phyloP scores from a whole-genome alignment of 1,140 invertebrate species.

The Procambarus virginalis region DNA sequence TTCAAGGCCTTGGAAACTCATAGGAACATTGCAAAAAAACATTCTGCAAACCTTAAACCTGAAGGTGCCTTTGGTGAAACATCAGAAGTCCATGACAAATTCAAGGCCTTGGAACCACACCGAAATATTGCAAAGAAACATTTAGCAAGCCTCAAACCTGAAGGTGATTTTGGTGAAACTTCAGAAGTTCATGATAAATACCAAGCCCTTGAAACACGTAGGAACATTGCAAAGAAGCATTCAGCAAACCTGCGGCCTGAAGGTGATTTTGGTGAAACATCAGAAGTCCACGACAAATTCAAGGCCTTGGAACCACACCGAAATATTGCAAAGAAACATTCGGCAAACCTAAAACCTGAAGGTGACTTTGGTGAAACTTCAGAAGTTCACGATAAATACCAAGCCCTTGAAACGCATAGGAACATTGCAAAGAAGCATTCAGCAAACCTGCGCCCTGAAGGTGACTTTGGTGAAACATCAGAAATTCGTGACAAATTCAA shows the following conservation, averaged over 20 bases:
- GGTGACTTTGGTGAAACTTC: slow-evolving; percentile 31
- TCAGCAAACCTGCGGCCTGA: not conserved
- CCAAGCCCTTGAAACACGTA: not conserved
- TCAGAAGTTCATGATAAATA: slow-evolving; percentile 39
- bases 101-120: slow-evolving; percentile 10
- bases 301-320: not conserved
- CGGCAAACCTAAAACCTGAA: slow-evolving; percentile 33
- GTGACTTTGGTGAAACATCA: slow-evolving; percentile 27
- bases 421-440: slow-evolving; percentile 43
- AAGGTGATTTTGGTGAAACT: slow-evolving; percentile 23
- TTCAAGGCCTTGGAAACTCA: slow-evolving; percentile 17
- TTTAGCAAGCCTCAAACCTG: not conserved
- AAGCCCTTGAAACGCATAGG: not conserved
- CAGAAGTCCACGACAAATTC: slow-evolving; percentile 29
- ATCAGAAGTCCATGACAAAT: slow-evolving; percentile 36
- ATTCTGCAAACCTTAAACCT: not conserved
- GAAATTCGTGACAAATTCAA: slow-evolving; percentile 31
- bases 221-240: slow-evolving; percentile 31
- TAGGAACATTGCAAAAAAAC: slow-evolving; percentile 22
- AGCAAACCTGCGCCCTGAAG: slow-evolving; percentile 12
- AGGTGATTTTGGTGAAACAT: slow-evolving; percentile 28
- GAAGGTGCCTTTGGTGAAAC: slow-evolving; percentile 36
- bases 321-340: slow-evolving; percentile 50
- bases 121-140: slow-evolving; percentile 33
- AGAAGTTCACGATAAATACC: slow-evolving; percentile 29